phyloP scores from a whole-genome alignment of 2,888 invertebrate species.

The Megamerina dolium region DNA sequence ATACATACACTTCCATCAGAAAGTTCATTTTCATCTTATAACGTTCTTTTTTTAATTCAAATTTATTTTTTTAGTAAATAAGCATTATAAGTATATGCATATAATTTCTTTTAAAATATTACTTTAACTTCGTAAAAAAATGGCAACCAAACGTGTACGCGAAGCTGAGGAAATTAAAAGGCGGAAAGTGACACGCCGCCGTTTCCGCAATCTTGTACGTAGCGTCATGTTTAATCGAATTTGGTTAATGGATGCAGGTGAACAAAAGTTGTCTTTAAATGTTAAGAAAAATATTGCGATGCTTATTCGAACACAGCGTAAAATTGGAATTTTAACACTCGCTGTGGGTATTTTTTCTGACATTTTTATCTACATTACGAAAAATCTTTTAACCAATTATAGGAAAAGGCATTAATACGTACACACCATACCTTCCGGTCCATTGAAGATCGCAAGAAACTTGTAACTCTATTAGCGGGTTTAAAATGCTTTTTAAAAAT shows the following conservation, averaged over 20 bases:
- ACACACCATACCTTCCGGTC: conserved; percentile 54
- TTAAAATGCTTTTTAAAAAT: conserved; percentile 59
- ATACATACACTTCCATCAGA: too few relatives aligned
- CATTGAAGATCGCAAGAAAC: conserved; percentile 56
- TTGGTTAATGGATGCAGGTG: conserved; percentile 29
- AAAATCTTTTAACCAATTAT: conserved; percentile 13
- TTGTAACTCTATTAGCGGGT: conserved; percentile 56
- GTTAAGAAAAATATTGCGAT: conserved; percentile 53
- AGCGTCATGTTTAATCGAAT: conserved; percentile 53
- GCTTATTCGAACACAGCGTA: conserved; percentile 51
- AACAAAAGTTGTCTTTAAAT: conserved; percentile 26
- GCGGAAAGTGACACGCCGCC: conserved; percentile 52
- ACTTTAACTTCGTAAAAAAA: too few relatives aligned
- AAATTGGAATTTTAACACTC: conserved; percentile 52
- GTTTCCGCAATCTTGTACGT: conserved; percentile 55
- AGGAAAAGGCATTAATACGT: conserved; percentile 60
- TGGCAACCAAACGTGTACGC: conserved; percentile 23
- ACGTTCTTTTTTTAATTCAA: too few relatives aligned
- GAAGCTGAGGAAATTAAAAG: conserved; percentile 22
- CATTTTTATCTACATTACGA: neutral
- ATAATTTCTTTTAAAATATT: too few relatives aligned
- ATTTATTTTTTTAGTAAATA: too few relatives aligned
- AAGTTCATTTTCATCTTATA: too few relatives aligned
- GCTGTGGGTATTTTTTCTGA: conserved; percentile 40
- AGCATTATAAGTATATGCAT: too few relatives aligned